Percentiles rank a stretch among this genome's conserved stretches.
These are phyloP conservation scores for Drosophila trichaetosa DNA, from an alignment of 2,888 invertebrate genomes.

Conservation along the genomic window DNA sequence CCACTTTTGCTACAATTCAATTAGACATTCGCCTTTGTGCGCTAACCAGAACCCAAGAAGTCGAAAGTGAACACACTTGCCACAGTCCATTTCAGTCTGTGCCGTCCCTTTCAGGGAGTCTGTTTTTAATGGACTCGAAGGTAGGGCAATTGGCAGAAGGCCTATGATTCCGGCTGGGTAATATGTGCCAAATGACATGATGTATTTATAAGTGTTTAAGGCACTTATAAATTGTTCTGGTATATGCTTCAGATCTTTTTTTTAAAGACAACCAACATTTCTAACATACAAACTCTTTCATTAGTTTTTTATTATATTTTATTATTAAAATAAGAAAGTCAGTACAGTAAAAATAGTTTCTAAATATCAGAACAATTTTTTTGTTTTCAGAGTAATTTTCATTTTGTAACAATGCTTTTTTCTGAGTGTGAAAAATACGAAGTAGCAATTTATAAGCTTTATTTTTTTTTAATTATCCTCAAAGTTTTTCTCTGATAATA, in stretches of 20 bases:
- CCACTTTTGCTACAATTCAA: slow-evolving; percentile 68
- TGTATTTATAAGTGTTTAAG: not conserved
- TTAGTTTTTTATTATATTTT: too few species aligned
- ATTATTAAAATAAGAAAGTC: not conserved
- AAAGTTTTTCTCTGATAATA: not conserved
- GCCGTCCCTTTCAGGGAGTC: slow-evolving; percentile 16
- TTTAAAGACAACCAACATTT: too few species aligned
- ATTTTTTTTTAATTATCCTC: not conserved
- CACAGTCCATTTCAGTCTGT: slow-evolving; percentile 3
- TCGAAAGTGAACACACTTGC: slow-evolving; percentile 43
- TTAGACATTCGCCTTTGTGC: slow-evolving; percentile 57
- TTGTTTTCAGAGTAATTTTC: not conserved
- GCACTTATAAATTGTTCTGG: slow-evolving; percentile 20
- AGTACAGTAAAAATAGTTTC: not conserved
- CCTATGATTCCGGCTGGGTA: slow-evolving; percentile 3
- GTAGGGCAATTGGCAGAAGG: slow-evolving; percentile 1
- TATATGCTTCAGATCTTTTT: not conserved
- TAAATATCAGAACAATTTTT: not conserved
- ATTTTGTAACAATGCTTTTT: not conserved
- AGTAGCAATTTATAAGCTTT: not conserved
- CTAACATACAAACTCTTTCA: too few species aligned
- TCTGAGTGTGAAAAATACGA: not conserved
- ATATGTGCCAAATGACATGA: slow-evolving; percentile 7
- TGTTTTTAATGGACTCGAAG: slow-evolving; percentile 27
- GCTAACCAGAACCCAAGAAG: slow-evolving; percentile 44